These are phyloP conservation scores for Tetraodon nigroviridis DNA, from an alignment of 2,113 vertebrate species.

Conservation along the genomic window DNA sequence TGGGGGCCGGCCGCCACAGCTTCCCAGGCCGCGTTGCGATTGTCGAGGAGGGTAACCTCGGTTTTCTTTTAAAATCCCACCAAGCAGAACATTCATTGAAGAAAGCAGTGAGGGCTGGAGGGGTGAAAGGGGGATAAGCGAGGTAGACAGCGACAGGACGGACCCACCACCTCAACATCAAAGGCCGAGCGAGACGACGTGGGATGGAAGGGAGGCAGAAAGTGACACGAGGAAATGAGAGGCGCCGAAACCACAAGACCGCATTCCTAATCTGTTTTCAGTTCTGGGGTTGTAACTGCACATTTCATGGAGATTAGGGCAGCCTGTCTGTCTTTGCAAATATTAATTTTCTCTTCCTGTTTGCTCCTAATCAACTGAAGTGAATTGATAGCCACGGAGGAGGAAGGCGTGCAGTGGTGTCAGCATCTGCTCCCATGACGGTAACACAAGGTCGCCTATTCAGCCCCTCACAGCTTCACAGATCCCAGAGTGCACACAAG, in stretches of 20 bases:
- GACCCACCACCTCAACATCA: constrained; percentile 45
- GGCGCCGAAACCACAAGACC: constrained; percentile 21
- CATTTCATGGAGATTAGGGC: constrained; percentile 10
- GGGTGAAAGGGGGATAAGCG: background rate
- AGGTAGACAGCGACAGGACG: constrained; percentile 22
- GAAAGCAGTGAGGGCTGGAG: constrained; percentile 43
- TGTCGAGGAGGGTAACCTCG: constrained; percentile 58
- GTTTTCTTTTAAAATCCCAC: constrained; percentile 65
- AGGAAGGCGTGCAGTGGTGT: background rate
- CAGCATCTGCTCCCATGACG: constrained; percentile 14
- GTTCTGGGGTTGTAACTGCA: constrained; percentile 20
- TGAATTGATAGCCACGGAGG: constrained; percentile 14
- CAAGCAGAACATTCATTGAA: constrained; percentile 67
- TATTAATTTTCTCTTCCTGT: constrained; percentile 1
- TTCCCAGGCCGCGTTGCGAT: constrained; percentile 55
- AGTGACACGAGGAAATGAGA: constrained; percentile 31
- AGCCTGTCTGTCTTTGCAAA: constrained; percentile 9
- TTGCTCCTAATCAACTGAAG: constrained; percentile 5
- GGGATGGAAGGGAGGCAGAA: constrained; percentile 11
- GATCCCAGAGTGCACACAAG: background rate
- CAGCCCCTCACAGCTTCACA: background rate
- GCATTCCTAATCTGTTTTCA: constrained; percentile 21
- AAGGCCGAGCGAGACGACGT: constrained; percentile 32
- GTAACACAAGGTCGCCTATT: background rate
- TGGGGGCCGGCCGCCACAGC: constrained; percentile 31